phyloP scores from a whole-genome alignment of 2,888 invertebrate genomes.

The Sipha maydis region DNA sequence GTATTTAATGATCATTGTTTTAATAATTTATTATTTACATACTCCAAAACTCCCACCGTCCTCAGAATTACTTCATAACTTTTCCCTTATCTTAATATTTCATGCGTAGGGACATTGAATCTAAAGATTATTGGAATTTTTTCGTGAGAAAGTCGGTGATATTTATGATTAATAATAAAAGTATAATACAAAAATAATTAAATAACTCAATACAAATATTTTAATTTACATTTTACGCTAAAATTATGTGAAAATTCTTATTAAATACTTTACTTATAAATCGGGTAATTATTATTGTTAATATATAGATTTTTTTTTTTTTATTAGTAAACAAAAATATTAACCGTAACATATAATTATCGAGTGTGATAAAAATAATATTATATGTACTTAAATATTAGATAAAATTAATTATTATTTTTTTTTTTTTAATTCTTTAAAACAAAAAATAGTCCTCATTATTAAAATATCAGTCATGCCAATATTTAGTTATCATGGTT shows the following conservation, averaged over 20 bases:
- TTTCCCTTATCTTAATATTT: conserved; percentile 17
- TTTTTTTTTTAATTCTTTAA: not conserved
- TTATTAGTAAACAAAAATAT: not conserved
- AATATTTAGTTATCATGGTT: not conserved
- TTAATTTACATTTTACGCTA: not conserved
- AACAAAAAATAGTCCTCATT: conserved; percentile 5
- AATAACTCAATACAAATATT: conserved; percentile 6
- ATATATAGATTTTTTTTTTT: not conserved
- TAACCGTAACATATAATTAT: not conserved
- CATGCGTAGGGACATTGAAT: conserved; percentile 18
- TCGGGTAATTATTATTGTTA: not conserved
- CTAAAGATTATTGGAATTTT: conserved; percentile 19
- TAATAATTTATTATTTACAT: not conserved
- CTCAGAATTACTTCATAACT: not conserved
- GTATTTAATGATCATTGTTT: conserved; percentile 22
- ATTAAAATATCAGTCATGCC: conserved; percentile 24
- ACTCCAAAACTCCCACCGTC: conserved; percentile 32
- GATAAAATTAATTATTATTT: not conserved
- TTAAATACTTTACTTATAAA: not conserved
- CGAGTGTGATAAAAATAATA: not conserved
- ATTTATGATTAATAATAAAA: conserved; percentile 12
- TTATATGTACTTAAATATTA: not conserved
- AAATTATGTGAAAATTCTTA: not conserved
- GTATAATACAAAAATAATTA: conserved; percentile 1
- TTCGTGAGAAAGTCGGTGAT: conserved; percentile 32